Evolutionary conservation across 2,888 invertebrate genomes (phyloP).

Genomic region (Microctonus aethiopoides): DNA sequence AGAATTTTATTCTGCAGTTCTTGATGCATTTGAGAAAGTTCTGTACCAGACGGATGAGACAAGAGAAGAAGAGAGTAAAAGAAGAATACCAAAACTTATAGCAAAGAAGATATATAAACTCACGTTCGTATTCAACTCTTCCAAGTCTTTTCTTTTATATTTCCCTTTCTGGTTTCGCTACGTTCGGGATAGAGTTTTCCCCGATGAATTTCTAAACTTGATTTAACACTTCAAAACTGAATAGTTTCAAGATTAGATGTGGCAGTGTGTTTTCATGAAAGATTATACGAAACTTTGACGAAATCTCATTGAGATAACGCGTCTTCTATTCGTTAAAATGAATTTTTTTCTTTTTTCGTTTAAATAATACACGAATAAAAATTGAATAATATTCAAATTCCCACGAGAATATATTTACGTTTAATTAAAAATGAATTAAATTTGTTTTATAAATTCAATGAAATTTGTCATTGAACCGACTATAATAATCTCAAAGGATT

Average conservation of each 20-base stretch:
- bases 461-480: not conserved
- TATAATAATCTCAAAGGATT: not conserved
- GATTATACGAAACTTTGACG: not conserved
- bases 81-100: not conserved
- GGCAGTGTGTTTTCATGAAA: constrained; percentile 1
- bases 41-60: not conserved
- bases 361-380: not conserved
- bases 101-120: not conserved
- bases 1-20: not conserved
- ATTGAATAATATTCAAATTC: too few species aligned
- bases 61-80: not conserved
- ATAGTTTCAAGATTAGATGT: constrained; percentile 21
- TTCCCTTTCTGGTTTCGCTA: not conserved
- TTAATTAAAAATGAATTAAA: not conserved
- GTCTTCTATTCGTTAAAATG: not conserved
- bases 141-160: not conserved
- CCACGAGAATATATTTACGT: not conserved
- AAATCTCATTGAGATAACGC: not conserved
- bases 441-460: not conserved
- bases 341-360: too few species aligned
- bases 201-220: constrained; percentile 24
- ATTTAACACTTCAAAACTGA: constrained; percentile 14
- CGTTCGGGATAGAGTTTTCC: constrained; percentile 4
- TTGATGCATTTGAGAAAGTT: not conserved
- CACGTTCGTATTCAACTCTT: constrained; percentile 21